phyloP scores from a whole-genome alignment of 37 sponge, comb jelly and placozoan species.

The Trichoplax adhaerens region DNA sequence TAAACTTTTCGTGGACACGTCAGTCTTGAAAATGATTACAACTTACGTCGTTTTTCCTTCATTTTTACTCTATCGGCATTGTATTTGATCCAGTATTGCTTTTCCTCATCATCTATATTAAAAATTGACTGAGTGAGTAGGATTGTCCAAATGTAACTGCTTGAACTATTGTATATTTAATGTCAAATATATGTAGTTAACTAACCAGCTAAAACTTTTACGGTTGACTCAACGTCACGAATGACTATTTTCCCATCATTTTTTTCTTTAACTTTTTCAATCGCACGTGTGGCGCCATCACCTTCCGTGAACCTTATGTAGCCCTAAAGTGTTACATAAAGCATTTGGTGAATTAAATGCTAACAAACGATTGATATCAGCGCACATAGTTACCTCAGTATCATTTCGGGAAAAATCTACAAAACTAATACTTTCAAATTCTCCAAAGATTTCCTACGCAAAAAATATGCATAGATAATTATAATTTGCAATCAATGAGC shows the following conservation, averaged over 20 bases:
- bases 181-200: too few species aligned
- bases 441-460: conserved; percentile 24
- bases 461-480: not conserved
- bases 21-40: too few species aligned
- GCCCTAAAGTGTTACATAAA: conserved; percentile 24
- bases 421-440: conserved; percentile 39
- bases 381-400: conserved; percentile 33
- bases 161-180: too few species aligned
- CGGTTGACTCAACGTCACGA: conserved; percentile 19
- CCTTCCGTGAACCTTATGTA: conserved; percentile 50
- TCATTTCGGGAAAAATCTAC: conserved; percentile 40
- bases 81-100: too few species aligned
- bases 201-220: conserved; percentile 48
- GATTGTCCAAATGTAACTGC: too few species aligned
- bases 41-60: too few species aligned
- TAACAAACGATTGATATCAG: not conserved
- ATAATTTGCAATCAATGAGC: not conserved
- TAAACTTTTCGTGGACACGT: too few species aligned
- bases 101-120: too few species aligned
- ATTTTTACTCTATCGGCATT: too few species aligned
- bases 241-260: conserved; percentile 12
- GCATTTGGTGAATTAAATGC: not conserved
- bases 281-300: conserved; percentile 25
- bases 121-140: too few species aligned
- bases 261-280: conserved; percentile 20